Evolutionary conservation across 1,140 invertebrate genomes (phyloP).

Genomic region (Diploscapter pachys): DNA sequence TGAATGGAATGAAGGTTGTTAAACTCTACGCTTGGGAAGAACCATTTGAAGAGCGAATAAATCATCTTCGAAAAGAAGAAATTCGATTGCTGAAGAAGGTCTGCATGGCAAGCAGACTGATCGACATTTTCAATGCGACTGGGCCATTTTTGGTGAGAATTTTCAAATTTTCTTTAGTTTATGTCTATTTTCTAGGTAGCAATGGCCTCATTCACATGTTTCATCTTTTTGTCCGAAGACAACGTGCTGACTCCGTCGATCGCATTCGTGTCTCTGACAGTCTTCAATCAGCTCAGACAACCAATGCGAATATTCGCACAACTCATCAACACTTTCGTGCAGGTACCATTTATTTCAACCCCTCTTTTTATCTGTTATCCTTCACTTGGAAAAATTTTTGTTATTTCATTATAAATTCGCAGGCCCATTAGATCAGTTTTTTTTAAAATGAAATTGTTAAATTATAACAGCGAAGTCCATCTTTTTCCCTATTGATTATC

Average conservation of each 20-base stretch:
- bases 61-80: constrained; percentile 21
- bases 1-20: constrained; percentile 24
- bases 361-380: background rate
- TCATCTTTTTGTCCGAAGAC: background rate
- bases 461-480: background rate
- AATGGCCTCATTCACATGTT: constrained; percentile 14
- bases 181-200: background rate
- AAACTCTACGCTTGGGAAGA: constrained; percentile 37
- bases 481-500: background rate
- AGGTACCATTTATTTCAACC: background rate
- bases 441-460: background rate
- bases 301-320: constrained; percentile 30
- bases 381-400: background rate
- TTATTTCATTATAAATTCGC: too few species aligned
- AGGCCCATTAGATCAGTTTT: too few species aligned
- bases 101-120: constrained; percentile 11
- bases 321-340: constrained; percentile 22
- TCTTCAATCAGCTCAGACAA: constrained; percentile 66
- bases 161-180: too few species aligned
- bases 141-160: background rate
- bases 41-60: constrained; percentile 30
- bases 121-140: constrained; percentile 12
- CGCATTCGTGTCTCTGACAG: constrained; percentile 67
- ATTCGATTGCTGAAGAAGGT: constrained; percentile 15
- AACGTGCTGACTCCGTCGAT: constrained; percentile 29